These are phyloP conservation scores for Gallinago paraguaiae DNA, from an alignment of 2,113 vertebrate genomes.

Conservation along the genomic window DNA sequence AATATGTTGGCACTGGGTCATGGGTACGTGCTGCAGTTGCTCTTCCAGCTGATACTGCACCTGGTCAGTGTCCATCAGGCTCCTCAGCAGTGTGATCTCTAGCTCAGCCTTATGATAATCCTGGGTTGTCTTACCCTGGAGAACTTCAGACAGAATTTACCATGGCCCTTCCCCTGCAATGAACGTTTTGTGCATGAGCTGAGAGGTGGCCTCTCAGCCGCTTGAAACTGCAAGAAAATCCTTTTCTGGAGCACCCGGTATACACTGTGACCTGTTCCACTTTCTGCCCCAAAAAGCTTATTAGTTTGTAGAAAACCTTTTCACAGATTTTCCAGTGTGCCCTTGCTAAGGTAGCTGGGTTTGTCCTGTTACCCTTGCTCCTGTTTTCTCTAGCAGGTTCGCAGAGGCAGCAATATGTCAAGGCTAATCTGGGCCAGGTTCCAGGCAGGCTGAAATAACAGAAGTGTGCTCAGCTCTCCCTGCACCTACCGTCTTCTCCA, in stretches of 20 bases:
- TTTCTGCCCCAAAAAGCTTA: background rate
- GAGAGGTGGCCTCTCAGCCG: background rate
- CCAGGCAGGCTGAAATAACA: background rate
- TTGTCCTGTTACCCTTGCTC: background rate
- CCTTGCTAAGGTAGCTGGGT: background rate
- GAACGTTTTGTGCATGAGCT: background rate
- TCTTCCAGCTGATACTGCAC: slow-evolving; percentile 44
- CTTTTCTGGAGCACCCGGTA: background rate
- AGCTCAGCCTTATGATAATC: background rate
- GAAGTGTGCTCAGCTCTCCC: background rate
- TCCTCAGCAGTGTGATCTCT: background rate
- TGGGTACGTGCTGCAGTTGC: background rate
- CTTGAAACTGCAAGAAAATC: background rate
- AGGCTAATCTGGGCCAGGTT: background rate
- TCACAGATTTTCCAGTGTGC: background rate
- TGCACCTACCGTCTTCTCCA: background rate
- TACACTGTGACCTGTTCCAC: background rate
- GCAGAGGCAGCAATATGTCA: background rate
- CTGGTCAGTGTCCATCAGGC: slow-evolving; percentile 37
- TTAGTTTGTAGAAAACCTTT: background rate
- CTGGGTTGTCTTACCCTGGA: background rate
- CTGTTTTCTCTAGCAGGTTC: background rate
- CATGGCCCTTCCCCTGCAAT: background rate
- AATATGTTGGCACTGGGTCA: background rate
- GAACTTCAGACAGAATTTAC: background rate